Evolutionary conservation across 2,888 invertebrate genomes (phyloP).

Genomic region (Ischnus inquisitorius): DNA sequence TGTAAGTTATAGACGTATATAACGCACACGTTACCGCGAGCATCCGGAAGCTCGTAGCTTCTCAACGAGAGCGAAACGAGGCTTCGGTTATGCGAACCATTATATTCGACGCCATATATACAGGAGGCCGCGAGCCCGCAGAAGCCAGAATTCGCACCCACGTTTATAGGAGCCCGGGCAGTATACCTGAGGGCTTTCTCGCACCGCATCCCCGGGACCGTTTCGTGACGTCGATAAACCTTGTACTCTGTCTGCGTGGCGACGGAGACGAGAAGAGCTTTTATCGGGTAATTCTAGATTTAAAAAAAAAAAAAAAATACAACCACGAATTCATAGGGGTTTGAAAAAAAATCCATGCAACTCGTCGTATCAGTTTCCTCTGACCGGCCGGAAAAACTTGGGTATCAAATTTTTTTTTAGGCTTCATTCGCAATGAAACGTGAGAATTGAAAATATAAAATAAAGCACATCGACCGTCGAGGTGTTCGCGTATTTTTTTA

Average conservation of each 20-base stretch:
- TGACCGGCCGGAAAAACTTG: background rate
- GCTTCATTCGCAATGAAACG: background rate
- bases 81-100: conserved; percentile 51
- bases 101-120: conserved; percentile 38
- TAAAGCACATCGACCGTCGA: background rate
- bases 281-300: background rate
- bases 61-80: background rate
- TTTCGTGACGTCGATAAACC: conserved; percentile 64
- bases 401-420: background rate
- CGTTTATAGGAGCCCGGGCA: conserved; percentile 16
- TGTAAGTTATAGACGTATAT: conserved; percentile 20
- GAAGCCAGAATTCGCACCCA: conserved; percentile 3
- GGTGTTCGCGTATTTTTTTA: background rate
- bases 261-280: background rate
- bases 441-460: background rate
- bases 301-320: background rate
- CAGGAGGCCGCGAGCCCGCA: conserved; percentile 3
- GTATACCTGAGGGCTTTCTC: conserved; percentile 4
- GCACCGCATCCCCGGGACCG: conserved; percentile 50
- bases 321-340: background rate
- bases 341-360: background rate
- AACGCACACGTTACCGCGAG: conserved; percentile 11
- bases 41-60: conserved; percentile 16
- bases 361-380: background rate
- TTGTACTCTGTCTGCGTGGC: conserved; percentile 11